Base-by-base conservation (phyloP, 2,888 invertebrate genomes). In the Ichneumoninae sp. region DNA sequence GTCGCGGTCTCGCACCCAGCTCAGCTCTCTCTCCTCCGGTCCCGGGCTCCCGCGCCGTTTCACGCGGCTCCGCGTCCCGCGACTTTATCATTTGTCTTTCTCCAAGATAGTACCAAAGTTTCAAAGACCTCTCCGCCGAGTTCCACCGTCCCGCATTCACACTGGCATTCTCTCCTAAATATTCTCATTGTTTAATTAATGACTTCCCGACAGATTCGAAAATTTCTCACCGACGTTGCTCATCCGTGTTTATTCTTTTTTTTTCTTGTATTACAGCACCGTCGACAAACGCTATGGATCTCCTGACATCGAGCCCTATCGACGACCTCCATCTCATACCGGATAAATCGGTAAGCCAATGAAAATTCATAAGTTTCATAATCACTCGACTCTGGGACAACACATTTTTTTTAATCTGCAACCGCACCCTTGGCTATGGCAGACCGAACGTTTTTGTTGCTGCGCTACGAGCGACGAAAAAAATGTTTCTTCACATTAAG, bases 71-170 rank as follows among this genome's bases (percentile, higher is more conserved):
- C 72, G 66, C 76, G 50, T 68, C 81, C 76, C 85, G 62, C 62
- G 62, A 26, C 81, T 80, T 85, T 89, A 89, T 92, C 91, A 91
- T 92, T 92, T 92, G 91, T 92, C 92, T 92, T 91, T 89, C 90
- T 90, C 91, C 87, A 86, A 90, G 91, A 91, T 92, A 91, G 91
- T 90, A 88, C 85, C 89, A 90, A 91, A 92, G 89, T 92, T 91
- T 90, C 91, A 89, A 91, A 91, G 91, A 90, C 89, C 89, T 87
- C 85, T 82, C 89, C 86, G 89, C 62, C 62, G 62, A 91, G 91
- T 91, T 91, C 89, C 88, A 87, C 87, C 89, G 88, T 30, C 89
- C 78, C 84, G 81, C 69, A 85, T 84, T 86, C 81, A 81, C 82
- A 74, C 84, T 81, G 72, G 84, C 83, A 82, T 83, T 80, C 50